Evolutionary conservation across 2,888 invertebrate species (phyloP), one percentile per base, ranked within the genome.

Genomic region (Ormia ochracea): DNA sequence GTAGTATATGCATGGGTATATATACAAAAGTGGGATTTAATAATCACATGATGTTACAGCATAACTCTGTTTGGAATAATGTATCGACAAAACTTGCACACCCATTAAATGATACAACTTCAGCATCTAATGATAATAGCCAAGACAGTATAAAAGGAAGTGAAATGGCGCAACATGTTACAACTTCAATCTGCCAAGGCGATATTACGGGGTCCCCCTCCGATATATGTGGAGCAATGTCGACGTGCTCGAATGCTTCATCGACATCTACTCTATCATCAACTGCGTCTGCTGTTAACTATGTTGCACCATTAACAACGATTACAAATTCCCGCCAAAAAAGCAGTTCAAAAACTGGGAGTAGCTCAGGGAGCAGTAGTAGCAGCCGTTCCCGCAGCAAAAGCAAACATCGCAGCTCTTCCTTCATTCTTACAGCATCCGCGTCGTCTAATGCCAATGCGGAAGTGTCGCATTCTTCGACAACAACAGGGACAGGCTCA

Each of bases 21-120:
- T 93, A 95, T 84, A 95, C 95, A 90, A 94, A 94, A 84, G 94
- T 94, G 88, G 95, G 95, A 59, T 92, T 94, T 65, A 93, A 93
- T 85, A 92, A 93, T 87, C 96, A 96, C 89, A 92, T 95, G 89
- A 91, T 92, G 84, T 91, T 91, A 84, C 91, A 91, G 79, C 92
- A 93, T 87, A 85, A 86, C 2, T 81, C 81, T 26, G 83, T 85
- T 12, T 88, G 88, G 85, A 86, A 85, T 19, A 82, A 83, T 17
- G 82, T 84, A 14, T 82, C 87, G 17, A 83, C 82, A 61, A 87
- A 86, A 76, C 26, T 85, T 10, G 14, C 52, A 21, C 54, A 50
- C 9, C 31, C 63, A 19, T 48, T 74, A 58, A 75, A 58, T 21
- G 68, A 81, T 9, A 66, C 73, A 7, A 73, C 45, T 26, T 58